These are phyloP conservation scores for Perodicticus potto DNA, from an alignment of 2,797 vertebrate genomes.

Conservation along the genomic window DNA sequence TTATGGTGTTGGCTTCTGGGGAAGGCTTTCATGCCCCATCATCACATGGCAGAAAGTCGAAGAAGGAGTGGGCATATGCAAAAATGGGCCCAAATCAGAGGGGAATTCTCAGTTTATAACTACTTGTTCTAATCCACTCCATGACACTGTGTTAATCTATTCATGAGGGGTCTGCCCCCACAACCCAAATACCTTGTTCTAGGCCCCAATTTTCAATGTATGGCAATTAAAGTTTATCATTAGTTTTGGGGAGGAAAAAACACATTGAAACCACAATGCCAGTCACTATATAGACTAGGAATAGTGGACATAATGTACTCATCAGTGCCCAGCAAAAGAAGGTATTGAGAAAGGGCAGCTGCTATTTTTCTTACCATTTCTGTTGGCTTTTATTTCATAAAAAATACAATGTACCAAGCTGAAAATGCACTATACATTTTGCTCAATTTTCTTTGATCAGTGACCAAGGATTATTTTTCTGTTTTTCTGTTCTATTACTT, in stretches of 20 bases:
- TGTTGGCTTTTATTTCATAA: conserved; percentile 24
- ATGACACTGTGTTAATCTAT: not conserved
- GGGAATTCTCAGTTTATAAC: not conserved
- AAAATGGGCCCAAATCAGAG: not conserved
- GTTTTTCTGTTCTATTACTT: conserved; percentile 51
- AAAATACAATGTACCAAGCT: not conserved
- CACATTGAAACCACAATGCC: not conserved
- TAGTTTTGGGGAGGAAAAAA: not conserved
- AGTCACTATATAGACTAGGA: not conserved
- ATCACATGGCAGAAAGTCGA: not conserved
- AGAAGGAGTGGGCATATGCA: not conserved
- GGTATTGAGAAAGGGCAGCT: not conserved
- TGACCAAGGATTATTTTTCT: conserved; percentile 59
- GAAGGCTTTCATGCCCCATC: not conserved
- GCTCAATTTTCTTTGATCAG: conserved; percentile 10
- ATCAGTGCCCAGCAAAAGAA: not conserved
- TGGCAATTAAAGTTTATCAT: not conserved
- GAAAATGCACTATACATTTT: conserved; percentile 6
- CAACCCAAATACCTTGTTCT: not conserved
- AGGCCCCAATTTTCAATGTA: not conserved
- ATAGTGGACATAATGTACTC: not conserved
- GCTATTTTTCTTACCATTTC: not conserved
- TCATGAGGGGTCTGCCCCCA: not conserved
- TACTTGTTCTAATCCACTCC: not conserved
- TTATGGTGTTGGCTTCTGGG: not conserved